Base-by-base conservation (phyloP, 2,888 invertebrate species). In the Acleris sparsana region DNA sequence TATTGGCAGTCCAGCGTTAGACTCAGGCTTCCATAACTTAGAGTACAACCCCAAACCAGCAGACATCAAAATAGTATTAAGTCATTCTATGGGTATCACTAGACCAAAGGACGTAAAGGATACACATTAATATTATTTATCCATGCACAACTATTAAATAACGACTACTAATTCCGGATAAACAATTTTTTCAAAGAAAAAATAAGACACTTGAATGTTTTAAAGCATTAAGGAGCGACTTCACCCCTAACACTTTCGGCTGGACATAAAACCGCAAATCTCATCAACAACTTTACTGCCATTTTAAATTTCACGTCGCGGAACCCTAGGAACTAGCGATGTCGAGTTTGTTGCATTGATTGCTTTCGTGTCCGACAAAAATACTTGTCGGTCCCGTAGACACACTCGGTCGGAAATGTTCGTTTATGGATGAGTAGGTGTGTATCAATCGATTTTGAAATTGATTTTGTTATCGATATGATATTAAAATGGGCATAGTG, bases 361-460 rank as follows among this genome's bases (percentile, higher is more conserved):
- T 74, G 75, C 70, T 74, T 72, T 78, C 72, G 65, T 73, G 74
- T 76, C 62, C 58, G 71, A 79, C 78, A 79, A 80, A 79, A 77
- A 77, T 73, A 75, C 75, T 74, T 69, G 46, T 58, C 53, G 68
- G 44, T 58, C 55, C 63, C 68, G 70, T 73, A 74, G 76, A 77
- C 72, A 75, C 76, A 73, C 62, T 64, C 62, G 72, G 53, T 72
- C 57, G 63, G 69, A 73, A 69, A 70, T 73, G 72, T 80, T 74
- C 76, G 75, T 69, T 53, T 61, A 65, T 64, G 51, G 51, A 61
- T 61, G 60, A 65, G 65, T 55, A 65, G 65, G 65, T 56, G 49
- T 39, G 29, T 65, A 65, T 56, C 60, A 46, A 44, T 65, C n/a
- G 60, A 43, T 29, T 59, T 55, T 2, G 25, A 59, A 65, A 60